A percentile compares a stretch with the other conserved stretches of the same genome.
phyloP scores from a whole-genome alignment of 2,797 vertebrate genomes.

The Gallinago solitaria region DNA sequence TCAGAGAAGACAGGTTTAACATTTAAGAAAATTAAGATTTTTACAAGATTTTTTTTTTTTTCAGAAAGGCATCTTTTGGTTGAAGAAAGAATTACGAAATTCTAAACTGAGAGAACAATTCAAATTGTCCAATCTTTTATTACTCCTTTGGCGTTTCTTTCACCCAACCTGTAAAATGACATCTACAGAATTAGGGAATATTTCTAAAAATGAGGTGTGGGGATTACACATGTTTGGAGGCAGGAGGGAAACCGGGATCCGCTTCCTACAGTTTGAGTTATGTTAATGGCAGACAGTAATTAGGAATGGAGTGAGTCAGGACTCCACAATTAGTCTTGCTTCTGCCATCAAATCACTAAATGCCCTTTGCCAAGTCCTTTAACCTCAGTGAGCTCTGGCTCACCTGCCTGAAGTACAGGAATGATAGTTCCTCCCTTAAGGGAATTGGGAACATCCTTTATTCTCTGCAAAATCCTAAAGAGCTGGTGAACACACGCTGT shows the following conservation, averaged over 20 bases:
- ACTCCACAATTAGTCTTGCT: not conserved
- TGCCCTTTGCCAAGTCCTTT: not conserved
- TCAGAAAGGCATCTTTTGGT: not conserved
- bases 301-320: not conserved
- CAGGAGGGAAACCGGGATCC: not conserved
- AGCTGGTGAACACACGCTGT: rapidly evolving
- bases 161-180: not conserved
- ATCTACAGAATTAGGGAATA: not conserved
- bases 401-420: not conserved
- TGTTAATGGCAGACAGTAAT: not conserved
- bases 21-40: rapidly evolving
- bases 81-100: not conserved
- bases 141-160: not conserved
- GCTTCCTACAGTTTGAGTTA: not conserved
- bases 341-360: not conserved
- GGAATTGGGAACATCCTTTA: not conserved
- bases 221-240: not conserved
- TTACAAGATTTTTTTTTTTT: not conserved
- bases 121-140: not conserved
- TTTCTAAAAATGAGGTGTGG: not conserved
- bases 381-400: not conserved
- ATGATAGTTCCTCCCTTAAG: not conserved
- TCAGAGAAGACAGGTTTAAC: not conserved
- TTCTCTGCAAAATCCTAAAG: not conserved
- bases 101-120: not conserved